Evolutionary conservation across 1,140 invertebrate species (phyloP).

Genomic region (Prorops nasuta): DNA sequence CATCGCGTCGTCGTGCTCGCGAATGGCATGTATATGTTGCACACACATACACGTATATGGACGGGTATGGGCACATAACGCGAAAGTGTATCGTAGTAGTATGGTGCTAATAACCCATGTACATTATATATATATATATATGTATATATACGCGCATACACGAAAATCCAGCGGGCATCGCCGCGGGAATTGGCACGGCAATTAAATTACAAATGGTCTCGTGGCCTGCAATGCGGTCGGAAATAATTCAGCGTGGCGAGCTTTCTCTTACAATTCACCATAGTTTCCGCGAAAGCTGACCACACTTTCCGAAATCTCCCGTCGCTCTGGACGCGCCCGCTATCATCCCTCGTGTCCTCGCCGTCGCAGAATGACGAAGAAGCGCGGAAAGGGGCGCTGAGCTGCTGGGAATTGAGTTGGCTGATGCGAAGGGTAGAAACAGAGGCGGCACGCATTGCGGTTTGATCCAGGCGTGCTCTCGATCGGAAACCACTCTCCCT

Average conservation of each 20-base stretch:
- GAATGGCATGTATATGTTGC: no score
- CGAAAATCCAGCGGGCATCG: slow-evolving; percentile 6
- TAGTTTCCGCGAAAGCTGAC: slow-evolving; percentile 37
- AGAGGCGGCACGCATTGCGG: slow-evolving; percentile 25
- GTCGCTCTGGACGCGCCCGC: background rate
- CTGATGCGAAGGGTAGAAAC: slow-evolving; percentile 4
- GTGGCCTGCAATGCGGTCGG: slow-evolving; percentile 45
- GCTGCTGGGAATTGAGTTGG: background rate
- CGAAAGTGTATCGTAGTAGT: no score
- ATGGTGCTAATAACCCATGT: no score
- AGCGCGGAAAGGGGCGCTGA: background rate
- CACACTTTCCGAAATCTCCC: slow-evolving; percentile 29
- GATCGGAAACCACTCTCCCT: no score
- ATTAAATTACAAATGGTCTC: slow-evolving; percentile 50
- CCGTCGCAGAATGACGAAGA: slow-evolving; percentile 7
- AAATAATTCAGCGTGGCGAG: slow-evolving; percentile 48
- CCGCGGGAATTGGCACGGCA: slow-evolving; percentile 38
- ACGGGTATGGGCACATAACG: no score
- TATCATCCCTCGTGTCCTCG: no score
- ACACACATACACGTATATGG: no score
- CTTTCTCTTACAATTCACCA: slow-evolving; percentile 43
- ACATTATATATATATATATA: no score
- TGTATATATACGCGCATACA: no score
- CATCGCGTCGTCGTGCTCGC: background rate
- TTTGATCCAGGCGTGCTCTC: no score